Percentiles rank a stretch among this genome's conserved stretches.
Evolutionary conservation across 2,113 vertebrate genomes (phyloP).

Genomic region (Narcine bancroftii): DNA sequence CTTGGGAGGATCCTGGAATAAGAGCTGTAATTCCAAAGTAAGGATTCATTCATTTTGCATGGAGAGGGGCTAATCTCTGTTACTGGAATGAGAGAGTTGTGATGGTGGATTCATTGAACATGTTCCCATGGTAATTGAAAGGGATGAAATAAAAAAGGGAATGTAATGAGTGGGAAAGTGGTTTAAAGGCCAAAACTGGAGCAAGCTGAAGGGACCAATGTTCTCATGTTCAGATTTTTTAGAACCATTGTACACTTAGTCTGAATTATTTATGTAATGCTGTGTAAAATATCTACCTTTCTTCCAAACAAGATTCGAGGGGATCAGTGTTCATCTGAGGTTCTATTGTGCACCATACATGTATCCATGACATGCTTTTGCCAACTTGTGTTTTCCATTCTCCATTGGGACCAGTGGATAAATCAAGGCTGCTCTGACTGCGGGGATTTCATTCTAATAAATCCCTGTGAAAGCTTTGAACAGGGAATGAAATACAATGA

Average conservation of each 20-base stretch:
- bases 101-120: too few species aligned
- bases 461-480: neutral
- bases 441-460: conserved; percentile 36
- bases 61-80: too few species aligned
- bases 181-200: too few species aligned
- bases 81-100: too few species aligned
- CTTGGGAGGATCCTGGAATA: too few species aligned
- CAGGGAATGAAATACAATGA: neutral
- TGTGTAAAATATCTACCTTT: neutral
- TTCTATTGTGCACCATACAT: neutral
- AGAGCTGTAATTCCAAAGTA: too few species aligned
- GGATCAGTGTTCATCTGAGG: neutral
- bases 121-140: too few species aligned
- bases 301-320: neutral
- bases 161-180: too few species aligned
- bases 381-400: conserved; percentile 17
- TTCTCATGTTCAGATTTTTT: too few species aligned
- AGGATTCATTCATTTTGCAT: too few species aligned
- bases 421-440: conserved; percentile 43
- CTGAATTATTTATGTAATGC: neutral
- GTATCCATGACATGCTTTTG: neutral
- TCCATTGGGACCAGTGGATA: conserved; percentile 41
- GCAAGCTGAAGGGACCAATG: too few species aligned
- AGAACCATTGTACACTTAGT: neutral
- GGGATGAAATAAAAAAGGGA: too few species aligned